Base-by-base conservation (phyloP, 30 jellyfish, hydroid and myxozoan species). In the Calvadosia cruxmelitensis region DNA sequence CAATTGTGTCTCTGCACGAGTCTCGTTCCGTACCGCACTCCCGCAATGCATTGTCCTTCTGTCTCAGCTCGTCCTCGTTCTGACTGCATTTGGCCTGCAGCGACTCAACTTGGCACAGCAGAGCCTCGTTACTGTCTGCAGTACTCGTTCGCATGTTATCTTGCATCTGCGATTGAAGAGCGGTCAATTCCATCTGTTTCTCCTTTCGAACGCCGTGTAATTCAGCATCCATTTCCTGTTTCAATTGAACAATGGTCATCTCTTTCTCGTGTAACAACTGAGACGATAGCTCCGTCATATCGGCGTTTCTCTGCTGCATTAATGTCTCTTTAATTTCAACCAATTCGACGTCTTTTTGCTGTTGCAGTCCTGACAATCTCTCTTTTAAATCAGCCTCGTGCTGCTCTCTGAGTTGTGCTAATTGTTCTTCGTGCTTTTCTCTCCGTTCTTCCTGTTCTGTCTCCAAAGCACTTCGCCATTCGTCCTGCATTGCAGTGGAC, bases 391-490 rank as follows among this genome's bases (percentile, higher is more conserved):
- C 64, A 1, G 49, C 73, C 25, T 70, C 73, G 23, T 70, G 75
- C 27, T 51, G 50, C 20, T 16, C 26, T 27, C 34, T 34, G 63
- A 64, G 3, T 24, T 53, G 72, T 23, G 29, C 52, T 49, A 82
- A 51, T 76, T 82, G 87, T 49, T 50, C 75, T 53, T 73, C 86
- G 74, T 70, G 34, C 12, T 74, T 80, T 26, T 30, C 53, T 53
- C 63, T 61, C 34, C 73, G 49, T 27, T 27, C 32, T 30, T 71
- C 82, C 29, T 33, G 70, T 36, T 82, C 88, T 57, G 64, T 82
- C 53, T 73, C 86, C 15, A 27, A 63, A 1, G 32, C 35, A 16
- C 51, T 61, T 15, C 30, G 33, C 2, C 69, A 13, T 53, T 48
- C 76, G 31, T 28, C 73, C 69, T 61, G 66, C 49, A 67, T 27